These are phyloP conservation scores for Dendrolimus punctatus DNA, from an alignment of 1,140 invertebrate genomes.

Conservation along the genomic window DNA sequence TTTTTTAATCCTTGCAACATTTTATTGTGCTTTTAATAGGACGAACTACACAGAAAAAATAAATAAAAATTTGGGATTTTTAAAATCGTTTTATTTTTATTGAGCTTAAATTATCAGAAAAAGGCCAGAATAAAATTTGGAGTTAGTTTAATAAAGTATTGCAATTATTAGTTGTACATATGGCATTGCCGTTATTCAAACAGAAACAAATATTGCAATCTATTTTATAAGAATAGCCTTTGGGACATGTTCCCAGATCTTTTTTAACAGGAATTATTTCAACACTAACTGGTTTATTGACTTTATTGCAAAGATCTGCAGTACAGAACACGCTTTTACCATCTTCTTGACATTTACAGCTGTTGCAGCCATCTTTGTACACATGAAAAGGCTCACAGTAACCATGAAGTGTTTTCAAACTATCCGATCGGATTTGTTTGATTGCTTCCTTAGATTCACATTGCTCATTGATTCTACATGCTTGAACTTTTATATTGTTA, in stretches of 20 bases:
- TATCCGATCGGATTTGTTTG: neutral
- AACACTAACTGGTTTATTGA: constrained; percentile 13
- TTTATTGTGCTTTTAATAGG: too few species aligned
- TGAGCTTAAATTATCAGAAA: too few species aligned
- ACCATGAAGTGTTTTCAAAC: constrained; percentile 21
- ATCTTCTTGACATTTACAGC: constrained; percentile 34
- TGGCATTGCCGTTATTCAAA: constrained; percentile 37
- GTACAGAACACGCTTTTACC: constrained; percentile 40
- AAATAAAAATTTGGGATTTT: too few species aligned
- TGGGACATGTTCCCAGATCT: constrained; percentile 22
- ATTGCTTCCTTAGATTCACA: constrained; percentile 12
- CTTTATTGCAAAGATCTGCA: constrained; percentile 22
- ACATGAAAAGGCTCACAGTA: constrained; percentile 40
- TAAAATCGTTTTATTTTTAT: too few species aligned
- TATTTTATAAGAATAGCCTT: constrained; percentile 36
- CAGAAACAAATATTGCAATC: constrained; percentile 53
- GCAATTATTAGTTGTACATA: constrained; percentile 32
- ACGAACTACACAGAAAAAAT: too few species aligned
- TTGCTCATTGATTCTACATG: constrained; percentile 22
- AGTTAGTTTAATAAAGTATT: too few species aligned
- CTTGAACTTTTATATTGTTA: constrained; percentile 20
- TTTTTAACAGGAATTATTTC: constrained; percentile 35
- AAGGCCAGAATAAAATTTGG: too few species aligned
- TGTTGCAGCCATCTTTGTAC: constrained; percentile 43
- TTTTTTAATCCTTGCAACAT: too few species aligned